A percentile compares a stretch with the other conserved stretches of the same genome.
Evolutionary conservation across 1,140 invertebrate species (phyloP).

Genomic region (Pseudoatta argentina): DNA sequence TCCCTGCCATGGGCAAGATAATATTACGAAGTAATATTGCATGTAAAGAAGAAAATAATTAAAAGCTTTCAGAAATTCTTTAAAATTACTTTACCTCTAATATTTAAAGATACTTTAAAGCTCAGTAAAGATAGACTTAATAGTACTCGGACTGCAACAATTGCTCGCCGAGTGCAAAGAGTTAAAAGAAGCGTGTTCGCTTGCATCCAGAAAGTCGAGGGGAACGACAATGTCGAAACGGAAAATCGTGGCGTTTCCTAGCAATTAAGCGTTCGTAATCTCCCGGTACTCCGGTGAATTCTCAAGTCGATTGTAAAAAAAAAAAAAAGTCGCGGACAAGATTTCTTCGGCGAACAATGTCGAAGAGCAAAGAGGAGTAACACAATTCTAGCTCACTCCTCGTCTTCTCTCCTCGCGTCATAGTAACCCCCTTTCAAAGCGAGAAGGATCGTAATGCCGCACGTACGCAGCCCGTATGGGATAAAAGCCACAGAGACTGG

Average conservation of each 20-base stretch:
- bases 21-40: neutral
- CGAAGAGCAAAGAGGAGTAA: constrained; percentile 22
- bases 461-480: constrained; percentile 46
- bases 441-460: constrained; percentile 41
- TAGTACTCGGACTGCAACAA: constrained; percentile 32
- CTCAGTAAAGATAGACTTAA: constrained; percentile 25
- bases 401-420: neutral
- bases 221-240: constrained; percentile 47
- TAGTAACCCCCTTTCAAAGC: neutral
- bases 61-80: constrained; percentile 13
- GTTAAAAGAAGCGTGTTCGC: constrained; percentile 20
- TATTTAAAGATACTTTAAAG: constrained; percentile 23
- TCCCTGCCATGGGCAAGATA: no score
- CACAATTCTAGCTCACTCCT: neutral
- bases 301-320: constrained; percentile 50
- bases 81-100: neutral
- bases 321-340: constrained; percentile 7
- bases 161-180: constrained; percentile 42
- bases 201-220: constrained; percentile 10
- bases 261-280: constrained; percentile 58
- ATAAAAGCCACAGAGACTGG: constrained; percentile 55
- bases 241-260: constrained; percentile 36
- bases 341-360: constrained; percentile 50
- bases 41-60: constrained; percentile 11
- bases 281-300: constrained; percentile 24